A percentile compares a stretch with the other conserved stretches of the same genome.
Evolutionary conservation across 2,797 vertebrate genomes (phyloP).

Genomic region (Nothura maculosa): DNA sequence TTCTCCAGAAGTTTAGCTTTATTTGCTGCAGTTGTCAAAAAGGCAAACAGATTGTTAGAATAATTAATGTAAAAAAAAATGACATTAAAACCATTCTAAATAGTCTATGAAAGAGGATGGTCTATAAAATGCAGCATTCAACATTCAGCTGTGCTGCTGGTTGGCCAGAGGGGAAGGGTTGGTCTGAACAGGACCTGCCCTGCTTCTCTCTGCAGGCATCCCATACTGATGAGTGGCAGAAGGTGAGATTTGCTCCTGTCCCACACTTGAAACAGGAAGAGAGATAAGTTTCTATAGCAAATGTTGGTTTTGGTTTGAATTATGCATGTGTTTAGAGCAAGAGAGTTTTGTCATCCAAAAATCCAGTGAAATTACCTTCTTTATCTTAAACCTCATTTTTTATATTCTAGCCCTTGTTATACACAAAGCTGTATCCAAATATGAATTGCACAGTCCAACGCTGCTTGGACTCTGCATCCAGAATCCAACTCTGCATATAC

Average conservation of each 20-base stretch:
- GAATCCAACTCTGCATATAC: not conserved
- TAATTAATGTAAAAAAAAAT: not conserved
- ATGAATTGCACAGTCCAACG: not conserved
- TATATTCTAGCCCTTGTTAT: not conserved
- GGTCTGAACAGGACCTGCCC: not conserved
- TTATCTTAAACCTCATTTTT: not conserved
- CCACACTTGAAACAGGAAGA: not conserved
- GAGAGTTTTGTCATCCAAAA: not conserved
- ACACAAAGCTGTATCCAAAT: not conserved
- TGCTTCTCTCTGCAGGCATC: not conserved
- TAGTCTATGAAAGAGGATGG: not conserved
- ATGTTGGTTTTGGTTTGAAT: not conserved
- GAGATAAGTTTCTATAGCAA: not conserved
- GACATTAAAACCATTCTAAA: not conserved
- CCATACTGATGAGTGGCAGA: not conserved
- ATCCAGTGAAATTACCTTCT: not conserved
- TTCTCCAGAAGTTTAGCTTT: not conserved
- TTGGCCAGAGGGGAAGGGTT: not conserved
- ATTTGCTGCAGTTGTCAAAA: conserved; percentile 3
- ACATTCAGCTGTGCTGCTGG: not conserved
- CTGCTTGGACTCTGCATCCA: not conserved
- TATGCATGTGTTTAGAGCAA: not conserved
- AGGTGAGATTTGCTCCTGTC: not conserved
- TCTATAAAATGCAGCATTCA: not conserved
- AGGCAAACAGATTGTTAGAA: not conserved